Conservation (phyloP, 2,113 vertebrate species). For the Nycticebus coucang region DNA sequence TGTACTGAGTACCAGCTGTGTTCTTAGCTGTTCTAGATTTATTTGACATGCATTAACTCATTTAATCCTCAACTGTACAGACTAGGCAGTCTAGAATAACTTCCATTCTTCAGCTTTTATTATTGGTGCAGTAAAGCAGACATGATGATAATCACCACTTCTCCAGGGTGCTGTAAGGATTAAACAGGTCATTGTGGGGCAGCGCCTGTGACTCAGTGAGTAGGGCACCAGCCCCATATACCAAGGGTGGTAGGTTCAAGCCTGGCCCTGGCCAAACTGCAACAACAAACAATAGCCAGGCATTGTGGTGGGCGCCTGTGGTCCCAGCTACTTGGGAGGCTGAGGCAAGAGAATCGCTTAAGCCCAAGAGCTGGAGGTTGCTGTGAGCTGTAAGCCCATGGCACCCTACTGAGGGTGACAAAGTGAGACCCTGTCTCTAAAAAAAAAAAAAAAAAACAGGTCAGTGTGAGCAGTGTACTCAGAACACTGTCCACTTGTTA, state of each 20-base stretch:
- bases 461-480: not conserved
- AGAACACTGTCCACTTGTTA: not conserved
- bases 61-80: not conserved
- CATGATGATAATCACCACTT: not conserved
- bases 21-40: not conserved
- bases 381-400: no score
- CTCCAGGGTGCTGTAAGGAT: not conserved
- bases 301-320: no score
- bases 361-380: no score
- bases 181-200: not conserved
- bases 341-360: no score
- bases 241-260: no score
- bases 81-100: not conserved
- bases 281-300: no score
- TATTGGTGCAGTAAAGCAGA: not conserved
- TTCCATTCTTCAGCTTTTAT: not conserved
- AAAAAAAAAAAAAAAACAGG: not conserved
- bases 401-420: no score
- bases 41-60: not conserved
- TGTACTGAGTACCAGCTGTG: not conserved
- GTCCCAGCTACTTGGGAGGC: no score
- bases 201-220: no score
- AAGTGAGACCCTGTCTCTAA: no score
- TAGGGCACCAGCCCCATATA: no score
- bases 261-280: no score